phyloP scores from a whole-genome alignment of 2,888 invertebrate genomes.

The Auanema freiburgensis region DNA sequence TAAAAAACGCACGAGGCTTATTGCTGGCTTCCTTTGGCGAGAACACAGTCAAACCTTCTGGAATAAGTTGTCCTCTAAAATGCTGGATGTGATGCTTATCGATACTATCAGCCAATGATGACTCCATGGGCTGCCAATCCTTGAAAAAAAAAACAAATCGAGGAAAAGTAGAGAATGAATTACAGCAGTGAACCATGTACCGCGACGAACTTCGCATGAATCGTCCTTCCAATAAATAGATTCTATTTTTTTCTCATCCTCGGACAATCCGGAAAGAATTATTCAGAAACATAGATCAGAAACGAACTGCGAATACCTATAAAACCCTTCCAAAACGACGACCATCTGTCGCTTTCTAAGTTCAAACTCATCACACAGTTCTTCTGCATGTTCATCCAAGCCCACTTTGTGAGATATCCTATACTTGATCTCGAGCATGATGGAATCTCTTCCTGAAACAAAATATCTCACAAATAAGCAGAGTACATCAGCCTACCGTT shows the following conservation, averaged over 20 bases:
- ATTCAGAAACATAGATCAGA: background rate
- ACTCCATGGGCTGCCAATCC: conserved; percentile 71
- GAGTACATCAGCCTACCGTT: conserved; percentile 28
- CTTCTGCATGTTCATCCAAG: conserved; percentile 27
- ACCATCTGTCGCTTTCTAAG: conserved; percentile 31
- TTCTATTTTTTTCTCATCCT: conserved; percentile 34
- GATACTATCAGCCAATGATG: conserved; percentile 70
- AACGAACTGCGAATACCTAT: too few relatives aligned
- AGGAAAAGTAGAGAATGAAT: background rate
- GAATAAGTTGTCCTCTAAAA: conserved; percentile 67
- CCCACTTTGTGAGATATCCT: conserved; percentile 42
- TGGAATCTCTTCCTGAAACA: conserved; percentile 56
- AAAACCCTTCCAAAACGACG: conserved; percentile 60
- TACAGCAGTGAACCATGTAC: conserved; percentile 73
- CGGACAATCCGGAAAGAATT: conserved; percentile 23
- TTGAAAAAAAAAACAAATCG: conserved; percentile 4
- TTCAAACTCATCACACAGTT: conserved; percentile 3
- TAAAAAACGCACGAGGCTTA: conserved; percentile 54
- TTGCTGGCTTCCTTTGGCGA: conserved; percentile 60
- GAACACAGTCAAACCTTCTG: conserved; percentile 56
- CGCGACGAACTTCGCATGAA: conserved; percentile 71
- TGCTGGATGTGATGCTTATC: conserved; percentile 72
- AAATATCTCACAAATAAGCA: background rate
- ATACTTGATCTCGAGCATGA: conserved; percentile 58
- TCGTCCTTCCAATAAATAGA: conserved; percentile 68